phyloP scores from a whole-genome alignment of 2,888 invertebrate species.

The Myopa tessellatipennis region DNA sequence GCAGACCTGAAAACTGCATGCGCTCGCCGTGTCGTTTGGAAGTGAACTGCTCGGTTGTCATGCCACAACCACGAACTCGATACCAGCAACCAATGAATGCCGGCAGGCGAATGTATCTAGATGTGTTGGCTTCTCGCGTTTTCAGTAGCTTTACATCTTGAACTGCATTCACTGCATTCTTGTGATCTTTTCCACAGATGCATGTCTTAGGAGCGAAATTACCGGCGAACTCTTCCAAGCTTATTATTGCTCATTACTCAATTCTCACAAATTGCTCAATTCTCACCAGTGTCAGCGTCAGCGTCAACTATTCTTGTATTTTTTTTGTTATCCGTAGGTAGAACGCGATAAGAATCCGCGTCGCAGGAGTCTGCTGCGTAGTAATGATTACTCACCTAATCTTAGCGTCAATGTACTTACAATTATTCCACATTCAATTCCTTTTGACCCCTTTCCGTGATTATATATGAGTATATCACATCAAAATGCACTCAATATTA shows the following conservation, averaged over 20 bases:
- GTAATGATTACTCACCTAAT: not conserved
- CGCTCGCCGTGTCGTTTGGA: conserved; percentile 6
- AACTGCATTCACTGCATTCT: conserved; percentile 1
- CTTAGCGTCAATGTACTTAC: not conserved
- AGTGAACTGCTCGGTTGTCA: conserved; percentile 1
- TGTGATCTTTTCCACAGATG: not conserved
- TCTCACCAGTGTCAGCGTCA: no score
- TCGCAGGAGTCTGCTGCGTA: not conserved
- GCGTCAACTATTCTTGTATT: no score
- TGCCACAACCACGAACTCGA: not conserved
- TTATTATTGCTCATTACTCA: not conserved
- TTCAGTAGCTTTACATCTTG: not conserved
- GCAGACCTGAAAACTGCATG: not conserved
- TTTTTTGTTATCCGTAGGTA: no score
- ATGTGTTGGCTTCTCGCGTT: not conserved
- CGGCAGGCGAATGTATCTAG: conserved; percentile 15
- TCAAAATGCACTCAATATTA: not conserved
- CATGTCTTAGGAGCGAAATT: not conserved
- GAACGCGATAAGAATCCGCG: no score
- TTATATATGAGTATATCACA: no score
- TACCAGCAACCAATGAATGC: conserved; percentile 5
- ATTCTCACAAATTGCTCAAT: no score
- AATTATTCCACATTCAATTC: not conserved
- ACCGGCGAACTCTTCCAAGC: not conserved
- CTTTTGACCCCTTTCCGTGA: not conserved